A percentile compares a stretch with the other conserved stretches of the same genome.
Evolutionary conservation across 23 tunicate genomes (phyloP).

Genomic region (Trididemnum miniatum): DNA sequence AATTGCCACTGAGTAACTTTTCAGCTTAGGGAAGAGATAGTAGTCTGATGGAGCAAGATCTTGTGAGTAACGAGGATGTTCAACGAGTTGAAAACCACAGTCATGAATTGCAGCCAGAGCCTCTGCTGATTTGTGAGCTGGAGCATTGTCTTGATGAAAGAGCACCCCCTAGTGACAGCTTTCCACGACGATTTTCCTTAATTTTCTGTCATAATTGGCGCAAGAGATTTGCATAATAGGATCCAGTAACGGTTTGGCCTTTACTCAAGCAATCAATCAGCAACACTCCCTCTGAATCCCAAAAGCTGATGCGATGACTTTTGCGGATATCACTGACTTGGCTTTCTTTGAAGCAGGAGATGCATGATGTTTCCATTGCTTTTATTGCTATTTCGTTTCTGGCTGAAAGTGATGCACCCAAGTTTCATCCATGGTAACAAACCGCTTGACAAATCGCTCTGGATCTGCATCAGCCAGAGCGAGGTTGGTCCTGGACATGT

Average conservation of each 20-base stretch:
- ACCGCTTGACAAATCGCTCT: constrained; percentile 13
- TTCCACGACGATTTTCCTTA: no score
- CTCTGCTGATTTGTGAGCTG: no score
- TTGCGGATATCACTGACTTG: constrained; percentile 2
- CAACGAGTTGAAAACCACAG: constrained; percentile 1
- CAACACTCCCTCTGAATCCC: no score
- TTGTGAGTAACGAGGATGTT: constrained; percentile 1
- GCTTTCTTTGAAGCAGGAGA: constrained; percentile 9
- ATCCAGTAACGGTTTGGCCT: no score
- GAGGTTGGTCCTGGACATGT: constrained; percentile 7
- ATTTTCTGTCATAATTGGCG: no score
- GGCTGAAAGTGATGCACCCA: constrained; percentile 11
- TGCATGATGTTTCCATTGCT: constrained; percentile 1
- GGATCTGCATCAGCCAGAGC: neutral
- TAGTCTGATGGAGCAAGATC: constrained; percentile 11
- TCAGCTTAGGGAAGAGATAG: no score
- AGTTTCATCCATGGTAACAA: no score
- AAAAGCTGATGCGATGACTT: no score
- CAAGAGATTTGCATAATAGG: no score
- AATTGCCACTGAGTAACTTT: neutral
- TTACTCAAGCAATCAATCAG: no score
- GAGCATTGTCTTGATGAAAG: constrained; percentile 6
- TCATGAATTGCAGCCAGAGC: no score
- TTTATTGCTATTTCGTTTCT: neutral
- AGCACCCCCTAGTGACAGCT: no score